These are phyloP conservation scores for Synaphobranchus kaupii DNA, from an alignment of 2,797 vertebrate species.

Conservation along the genomic window DNA sequence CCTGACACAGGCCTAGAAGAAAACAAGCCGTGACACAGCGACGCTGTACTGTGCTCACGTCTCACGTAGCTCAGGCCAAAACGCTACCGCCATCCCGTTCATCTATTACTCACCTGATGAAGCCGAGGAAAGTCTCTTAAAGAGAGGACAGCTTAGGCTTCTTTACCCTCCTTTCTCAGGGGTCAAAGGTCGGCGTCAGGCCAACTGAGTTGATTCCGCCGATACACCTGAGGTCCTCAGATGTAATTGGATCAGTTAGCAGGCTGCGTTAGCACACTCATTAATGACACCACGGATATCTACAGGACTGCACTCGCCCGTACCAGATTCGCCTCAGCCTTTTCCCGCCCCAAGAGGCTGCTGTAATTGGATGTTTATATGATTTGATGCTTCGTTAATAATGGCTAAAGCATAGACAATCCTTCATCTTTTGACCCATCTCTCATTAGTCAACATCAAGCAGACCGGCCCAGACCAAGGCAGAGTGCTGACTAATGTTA, in stretches of 20 bases:
- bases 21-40: neutral
- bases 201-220: neutral
- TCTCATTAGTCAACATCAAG: neutral
- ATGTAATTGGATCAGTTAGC: neutral
- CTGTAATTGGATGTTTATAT: conserved; percentile 15
- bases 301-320: neutral
- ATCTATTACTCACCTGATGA: neutral
- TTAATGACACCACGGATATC: neutral
- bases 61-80: neutral
- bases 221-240: conserved; percentile 7
- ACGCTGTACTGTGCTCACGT: too few species aligned
- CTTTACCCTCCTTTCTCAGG: neutral
- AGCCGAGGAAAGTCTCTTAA: neutral
- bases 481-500: neutral
- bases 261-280: neutral
- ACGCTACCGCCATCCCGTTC: neutral
- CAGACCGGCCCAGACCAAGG: neutral
- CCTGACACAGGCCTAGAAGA: neutral
- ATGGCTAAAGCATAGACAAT: neutral
- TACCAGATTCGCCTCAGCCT: neutral
- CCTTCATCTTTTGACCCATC: conserved; percentile 7
- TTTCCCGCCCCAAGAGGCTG: conserved; percentile 8
- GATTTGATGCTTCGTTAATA: conserved; percentile 4
- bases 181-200: neutral
- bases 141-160: neutral